phyloP scores from a whole-genome alignment of 2,888 invertebrate species.

The Lasioglossum lativentre region DNA sequence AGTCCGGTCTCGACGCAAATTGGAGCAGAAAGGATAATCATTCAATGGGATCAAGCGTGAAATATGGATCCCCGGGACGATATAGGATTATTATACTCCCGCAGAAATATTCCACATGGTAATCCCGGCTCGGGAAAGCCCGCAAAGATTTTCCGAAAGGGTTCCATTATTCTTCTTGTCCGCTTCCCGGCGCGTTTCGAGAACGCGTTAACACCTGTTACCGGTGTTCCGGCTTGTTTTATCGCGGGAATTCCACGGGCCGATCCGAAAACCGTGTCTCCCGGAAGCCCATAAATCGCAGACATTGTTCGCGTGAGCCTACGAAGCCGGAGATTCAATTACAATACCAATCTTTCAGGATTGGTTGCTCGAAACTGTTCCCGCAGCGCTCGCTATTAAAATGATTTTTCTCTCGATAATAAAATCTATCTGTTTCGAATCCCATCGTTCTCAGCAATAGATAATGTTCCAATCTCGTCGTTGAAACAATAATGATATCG shows the following conservation, averaged over 20 bases:
- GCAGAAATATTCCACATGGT: conserved; percentile 26
- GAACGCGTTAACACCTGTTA: conserved; percentile 59
- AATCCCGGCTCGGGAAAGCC: conserved; percentile 4
- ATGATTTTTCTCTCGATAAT: neutral
- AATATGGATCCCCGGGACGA: neutral
- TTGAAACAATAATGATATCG: neutral
- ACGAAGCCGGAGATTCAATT: conserved; percentile 66
- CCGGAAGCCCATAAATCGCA: conserved; percentile 71
- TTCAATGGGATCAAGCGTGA: conserved; percentile 23
- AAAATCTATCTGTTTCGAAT: neutral
- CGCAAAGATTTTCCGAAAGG: conserved; percentile 29
- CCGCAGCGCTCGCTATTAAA: conserved; percentile 36
- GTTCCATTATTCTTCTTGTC: conserved; percentile 35
- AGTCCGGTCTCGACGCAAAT: conserved; percentile 27
- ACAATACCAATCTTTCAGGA: conserved; percentile 67
- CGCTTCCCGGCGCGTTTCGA: conserved; percentile 34
- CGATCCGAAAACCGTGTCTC: conserved; percentile 26
- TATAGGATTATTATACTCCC: conserved; percentile 18
- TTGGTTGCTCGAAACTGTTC: conserved; percentile 14
- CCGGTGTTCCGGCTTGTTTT: conserved; percentile 46
- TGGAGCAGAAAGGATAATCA: conserved; percentile 47
- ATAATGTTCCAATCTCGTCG: too few relatives aligned
- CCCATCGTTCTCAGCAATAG: neutral
- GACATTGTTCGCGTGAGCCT: conserved; percentile 61
- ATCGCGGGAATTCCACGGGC: conserved; percentile 57